Base-by-base conservation (phyloP, 2,888 invertebrate species). In the Polydrusus pterygomalis region DNA sequence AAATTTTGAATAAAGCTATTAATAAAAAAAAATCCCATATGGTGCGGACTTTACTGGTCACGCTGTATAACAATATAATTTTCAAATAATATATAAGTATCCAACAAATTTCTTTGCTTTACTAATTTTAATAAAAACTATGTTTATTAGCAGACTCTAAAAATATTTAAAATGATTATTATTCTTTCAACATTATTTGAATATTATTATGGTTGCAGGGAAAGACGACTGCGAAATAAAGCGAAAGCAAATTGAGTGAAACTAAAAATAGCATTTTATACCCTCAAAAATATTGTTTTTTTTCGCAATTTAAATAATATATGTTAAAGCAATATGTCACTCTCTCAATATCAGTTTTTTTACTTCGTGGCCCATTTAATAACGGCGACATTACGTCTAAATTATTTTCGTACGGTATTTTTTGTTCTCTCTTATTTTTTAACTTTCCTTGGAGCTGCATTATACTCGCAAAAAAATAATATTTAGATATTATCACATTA, bases 251-350 rank as follows among this genome's bases (percentile, higher is more conserved):
- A 47, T 47, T 17, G 17, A 47, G 47, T 47, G 2, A 17, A 47
- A 47, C 47, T 47, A 47, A 47, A 47, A 47, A 47, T 47, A 47
- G n/a, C 47, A n/a, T 47, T 47, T 47, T 8, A n/a, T n/a, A 47
- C 17, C 47, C 47, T 17, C 15, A 8, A 17, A n/a, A 47, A 47
- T 47, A 47, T 47, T 17, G 17, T 47, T 47, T 47, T 47, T 47
- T 47, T 47, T 17, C 47, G 47, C 17, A 47, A 34, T 34, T 34
- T 8, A 34, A 34, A 34, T 34, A 34, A 34, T 34, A 7, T 34
- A 34, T 34, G 34, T 34, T 34, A 34, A 34, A 34, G 34, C 34
- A 34, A 47, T 47, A 15, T 47, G 47, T 17, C n/a, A 47, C 17
- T 17, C 5, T 47, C 9, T 47, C 47, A 47, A 17, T 17, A 47